Evolutionary conservation across 1,140 invertebrate genomes (phyloP).

Genomic region (Drusus annulatus): DNA sequence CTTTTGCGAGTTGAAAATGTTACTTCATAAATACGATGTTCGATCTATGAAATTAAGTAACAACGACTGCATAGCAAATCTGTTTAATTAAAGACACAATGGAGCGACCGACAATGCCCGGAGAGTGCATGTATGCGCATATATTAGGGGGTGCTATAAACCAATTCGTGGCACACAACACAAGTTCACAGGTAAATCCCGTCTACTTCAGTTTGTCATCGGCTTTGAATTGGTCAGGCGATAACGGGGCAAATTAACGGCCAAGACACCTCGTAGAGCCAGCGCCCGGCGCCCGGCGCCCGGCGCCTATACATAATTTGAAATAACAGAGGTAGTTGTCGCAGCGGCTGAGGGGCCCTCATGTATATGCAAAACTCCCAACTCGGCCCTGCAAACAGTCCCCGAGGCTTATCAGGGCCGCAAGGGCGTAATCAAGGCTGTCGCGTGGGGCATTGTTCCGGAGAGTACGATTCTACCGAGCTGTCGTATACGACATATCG

Average conservation of each 20-base stretch:
- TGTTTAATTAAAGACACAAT: too few relatives aligned
- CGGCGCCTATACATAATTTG: not conserved
- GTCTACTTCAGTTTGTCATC: too few relatives aligned
- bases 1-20: too few relatives aligned
- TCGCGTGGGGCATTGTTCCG: slow-evolving; percentile 3
- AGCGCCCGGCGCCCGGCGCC: not conserved
- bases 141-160: too few relatives aligned
- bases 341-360: not conserved
- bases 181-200: too few relatives aligned
- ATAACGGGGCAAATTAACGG: slow-evolving; percentile 19
- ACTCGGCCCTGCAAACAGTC: slow-evolving; percentile 30
- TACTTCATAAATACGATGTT: too few relatives aligned
- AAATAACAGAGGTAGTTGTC: slow-evolving; percentile 17
- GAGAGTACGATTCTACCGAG: not conserved
- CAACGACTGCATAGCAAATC: too few relatives aligned
- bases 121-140: too few relatives aligned
- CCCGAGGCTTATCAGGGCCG: slow-evolving; percentile 23
- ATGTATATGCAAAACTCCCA: slow-evolving; percentile 34
- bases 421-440: slow-evolving; percentile 22
- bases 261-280: not conserved
- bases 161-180: too few relatives aligned
- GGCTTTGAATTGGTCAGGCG: not conserved
- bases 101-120: too few relatives aligned
- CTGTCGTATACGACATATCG: too few relatives aligned
- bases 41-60: too few relatives aligned